Percentiles rank a stretch among this genome's conserved stretches.
phyloP scores from a whole-genome alignment of 2,888 invertebrate genomes.

The Drosophila paranaensis region DNA sequence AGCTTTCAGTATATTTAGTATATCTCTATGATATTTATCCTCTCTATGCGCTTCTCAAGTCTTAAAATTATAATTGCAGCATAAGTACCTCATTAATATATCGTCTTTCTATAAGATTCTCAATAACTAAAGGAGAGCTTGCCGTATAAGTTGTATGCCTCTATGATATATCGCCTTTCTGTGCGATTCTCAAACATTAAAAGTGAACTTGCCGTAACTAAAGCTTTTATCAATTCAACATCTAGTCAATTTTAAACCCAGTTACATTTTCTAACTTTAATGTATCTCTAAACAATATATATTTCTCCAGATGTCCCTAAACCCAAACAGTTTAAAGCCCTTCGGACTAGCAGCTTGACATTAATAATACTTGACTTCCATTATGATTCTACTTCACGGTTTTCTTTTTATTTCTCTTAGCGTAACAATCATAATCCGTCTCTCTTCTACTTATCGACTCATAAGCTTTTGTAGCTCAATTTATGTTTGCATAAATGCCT shows the following conservation, averaged over 20 bases:
- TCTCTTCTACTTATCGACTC: neutral
- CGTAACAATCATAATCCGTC: neutral
- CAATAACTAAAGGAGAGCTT: neutral
- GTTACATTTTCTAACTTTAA: neutral
- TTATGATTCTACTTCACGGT: neutral
- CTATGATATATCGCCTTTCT: neutral
- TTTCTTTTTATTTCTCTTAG: neutral
- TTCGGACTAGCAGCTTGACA: neutral
- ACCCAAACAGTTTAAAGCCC: neutral
- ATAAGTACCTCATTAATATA: neutral
- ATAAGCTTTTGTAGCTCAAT: constrained; percentile 2
- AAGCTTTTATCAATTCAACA: too few relatives aligned
- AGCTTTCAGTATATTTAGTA: too few relatives aligned
- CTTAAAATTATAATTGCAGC: too few relatives aligned
- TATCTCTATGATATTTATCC: too few relatives aligned
- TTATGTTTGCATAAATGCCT: neutral
- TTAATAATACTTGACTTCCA: neutral
- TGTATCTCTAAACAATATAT: neutral
- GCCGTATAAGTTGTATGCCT: too few relatives aligned
- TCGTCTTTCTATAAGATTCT: neutral
- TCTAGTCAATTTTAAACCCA: too few relatives aligned
- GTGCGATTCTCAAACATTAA: neutral
- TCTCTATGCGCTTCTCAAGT: too few relatives aligned
- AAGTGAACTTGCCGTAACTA: too few relatives aligned
- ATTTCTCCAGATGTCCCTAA: neutral